A percentile compares a stretch with the other conserved stretches of the same genome.
phyloP scores from a whole-genome alignment of 2,113 vertebrate genomes.

The Turnix velox region DNA sequence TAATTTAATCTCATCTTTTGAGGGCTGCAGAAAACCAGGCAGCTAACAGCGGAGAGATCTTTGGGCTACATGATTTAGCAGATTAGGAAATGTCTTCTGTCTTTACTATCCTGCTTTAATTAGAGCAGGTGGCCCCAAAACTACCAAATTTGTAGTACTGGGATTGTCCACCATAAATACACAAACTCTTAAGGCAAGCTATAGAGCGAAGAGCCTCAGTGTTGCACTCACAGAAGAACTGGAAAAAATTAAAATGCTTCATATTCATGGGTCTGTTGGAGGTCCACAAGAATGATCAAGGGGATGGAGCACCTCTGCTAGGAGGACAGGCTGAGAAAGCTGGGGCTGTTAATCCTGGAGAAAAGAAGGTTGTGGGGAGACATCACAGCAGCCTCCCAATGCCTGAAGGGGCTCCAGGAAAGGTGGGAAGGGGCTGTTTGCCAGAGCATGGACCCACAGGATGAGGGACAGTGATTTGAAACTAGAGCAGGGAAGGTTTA shows the following conservation, averaged over 20 bases:
- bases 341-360: no score
- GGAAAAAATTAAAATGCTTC: background rate
- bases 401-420: no score
- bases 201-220: background rate
- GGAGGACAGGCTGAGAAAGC: no score
- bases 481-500: no score
- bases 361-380: no score
- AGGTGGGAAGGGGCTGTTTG: no score
- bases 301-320: no score
- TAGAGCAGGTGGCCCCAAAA: background rate
- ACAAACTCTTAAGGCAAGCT: background rate
- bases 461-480: no score
- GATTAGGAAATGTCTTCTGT: constrained; percentile 2
- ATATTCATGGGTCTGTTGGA: no score
- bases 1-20: constrained; percentile 5
- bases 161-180: background rate
- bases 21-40: background rate
- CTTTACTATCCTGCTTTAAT: background rate
- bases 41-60: background rate
- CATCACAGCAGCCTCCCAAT: no score
- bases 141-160: background rate
- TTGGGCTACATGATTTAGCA: background rate
- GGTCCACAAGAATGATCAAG: no score
- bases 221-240: background rate
- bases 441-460: no score